Base-by-base conservation (phyloP, 2,888 invertebrate genomes). In the Amblyteles armatorius region DNA sequence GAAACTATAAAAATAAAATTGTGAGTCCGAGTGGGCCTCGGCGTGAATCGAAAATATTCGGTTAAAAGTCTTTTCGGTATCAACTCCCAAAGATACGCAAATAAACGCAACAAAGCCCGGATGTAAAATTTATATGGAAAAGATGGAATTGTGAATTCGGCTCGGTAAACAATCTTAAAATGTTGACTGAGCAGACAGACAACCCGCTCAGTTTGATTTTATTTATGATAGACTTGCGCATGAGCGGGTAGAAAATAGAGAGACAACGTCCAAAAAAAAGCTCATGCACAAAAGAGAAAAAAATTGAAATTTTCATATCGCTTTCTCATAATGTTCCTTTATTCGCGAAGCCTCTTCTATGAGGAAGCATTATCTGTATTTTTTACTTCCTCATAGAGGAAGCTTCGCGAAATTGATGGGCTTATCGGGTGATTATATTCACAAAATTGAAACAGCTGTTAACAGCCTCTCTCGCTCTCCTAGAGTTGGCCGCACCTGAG, bases 401-500 rank as follows among this genome's bases (percentile, higher is more conserved):
- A 29, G 29, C 29, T 29, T 29, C 4, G 3, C 29, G 29, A 29
- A 29, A 2, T 29, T 29, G 4, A 29, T 29, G 29, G 29, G 29
- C 2, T 29, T 29, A 29, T 29, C 4, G 0, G 29, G 29, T 29
- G 29, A 29, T 4, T 29, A 29, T 29, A 29, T 29, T 29, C 29
- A 67, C 77, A 60, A 77, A 71, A 44, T 60, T 50, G 79, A 57
- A 13, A 26, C 60, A 50, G 40, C 68, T 74, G 71, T 52, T 33
- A 60, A 40, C 36, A 22, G 48, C 67, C 26, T 55, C 55, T 55
- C 36, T 73, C 16, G 19, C 74, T 36, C 65, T 22, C 5, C 13
- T 22, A 26, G 63, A 60, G 55, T 80, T 76, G 79, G 77, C 80
- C 77, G 80, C 80, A 77, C 80, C 72, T 77, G 65, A 33, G 55